Evolutionary conservation across 1,140 invertebrate genomes (phyloP), one percentile per base, ranked within the genome.

Genomic region (Apolygus lucorum): DNA sequence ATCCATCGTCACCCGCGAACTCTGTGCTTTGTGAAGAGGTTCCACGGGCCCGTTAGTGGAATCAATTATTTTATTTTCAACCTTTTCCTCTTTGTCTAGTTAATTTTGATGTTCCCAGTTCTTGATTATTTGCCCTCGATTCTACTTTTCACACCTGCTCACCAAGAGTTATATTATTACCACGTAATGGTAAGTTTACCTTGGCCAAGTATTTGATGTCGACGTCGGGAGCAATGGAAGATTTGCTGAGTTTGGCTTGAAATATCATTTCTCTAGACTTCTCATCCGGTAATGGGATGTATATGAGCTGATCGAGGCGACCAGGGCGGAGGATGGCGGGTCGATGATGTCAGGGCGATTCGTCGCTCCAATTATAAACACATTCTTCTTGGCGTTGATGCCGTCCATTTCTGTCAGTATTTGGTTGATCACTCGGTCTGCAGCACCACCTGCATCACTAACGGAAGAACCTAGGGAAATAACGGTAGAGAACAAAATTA

Each of bases 341-440:
- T 99, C 97, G 76, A 90, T 90, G 71, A 90, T 89, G 63, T 68
- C 70, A 1, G 70, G 70, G 14, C 67, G 27, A 28, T 71, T 71
- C n/a, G 92, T 95, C 21, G 92, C 92, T 79, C 95, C 97, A 80
- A 99, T 99, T 73, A 99, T 99, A 77, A 99, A 99, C 2, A 99
- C 96, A 79, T 99, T 99, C 81, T 99, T 99, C 84, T 99, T n/a
- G n/a, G n/a, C n/a, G n/a, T n/a, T n/a, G n/a, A n/a, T n/a, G n/a
- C n/a, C n/a, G n/a, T n/a, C n/a, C 96, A 99, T 99, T 83, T 99
- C 97, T 14, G 96, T 99, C 63, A 99, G 84, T 76, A 99, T 94
- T 84, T 99, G 96, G 82, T 99, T 99, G 79, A 99, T 99, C n/a
- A 99, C 96, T 73, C 96, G 86, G 82, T 99, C 96, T 27, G 95